Conservation (phyloP, 2,797 vertebrate species). For the Helicolenus hilgendorfi region DNA sequence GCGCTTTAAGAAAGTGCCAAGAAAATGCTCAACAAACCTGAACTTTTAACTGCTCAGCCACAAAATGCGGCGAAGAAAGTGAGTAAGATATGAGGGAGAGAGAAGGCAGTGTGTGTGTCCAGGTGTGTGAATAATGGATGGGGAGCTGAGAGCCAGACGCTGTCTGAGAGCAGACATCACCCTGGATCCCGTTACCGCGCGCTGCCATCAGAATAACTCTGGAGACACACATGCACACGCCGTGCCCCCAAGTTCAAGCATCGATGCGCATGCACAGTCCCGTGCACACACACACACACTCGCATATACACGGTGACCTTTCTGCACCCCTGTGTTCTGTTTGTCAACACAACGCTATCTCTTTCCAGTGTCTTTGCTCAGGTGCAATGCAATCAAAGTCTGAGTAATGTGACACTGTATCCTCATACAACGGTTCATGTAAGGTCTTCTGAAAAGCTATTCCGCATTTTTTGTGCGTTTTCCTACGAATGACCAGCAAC, state of each 20-base stretch:
- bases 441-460: no score
- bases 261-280: background rate
- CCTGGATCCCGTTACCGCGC: constrained; percentile 86
- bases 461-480: no score
- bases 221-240: constrained; percentile 56
- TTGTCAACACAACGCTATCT: constrained; percentile 31
- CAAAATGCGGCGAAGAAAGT: constrained; percentile 28
- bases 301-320: constrained; percentile 48
- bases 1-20: background rate
- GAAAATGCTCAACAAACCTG: background rate
- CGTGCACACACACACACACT: background rate
- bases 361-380: constrained; percentile 5
- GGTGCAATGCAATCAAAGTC: constrained; percentile 39
- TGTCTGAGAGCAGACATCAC: constrained; percentile 84
- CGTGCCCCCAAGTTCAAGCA: background rate
- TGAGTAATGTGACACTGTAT: no score
- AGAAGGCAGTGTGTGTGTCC: constrained; percentile 29
- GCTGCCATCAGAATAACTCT: constrained; percentile 82
- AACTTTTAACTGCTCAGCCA: background rate
- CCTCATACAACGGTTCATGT: no score
- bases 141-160: constrained; percentile 78
- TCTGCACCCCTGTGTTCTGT: constrained; percentile 8
- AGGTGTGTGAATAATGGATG: constrained; percentile 90
- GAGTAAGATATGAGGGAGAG: background rate
- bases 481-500: no score